Conservation (phyloP, 1,140 invertebrate genomes). For the Eulimnadia texana region DNA sequence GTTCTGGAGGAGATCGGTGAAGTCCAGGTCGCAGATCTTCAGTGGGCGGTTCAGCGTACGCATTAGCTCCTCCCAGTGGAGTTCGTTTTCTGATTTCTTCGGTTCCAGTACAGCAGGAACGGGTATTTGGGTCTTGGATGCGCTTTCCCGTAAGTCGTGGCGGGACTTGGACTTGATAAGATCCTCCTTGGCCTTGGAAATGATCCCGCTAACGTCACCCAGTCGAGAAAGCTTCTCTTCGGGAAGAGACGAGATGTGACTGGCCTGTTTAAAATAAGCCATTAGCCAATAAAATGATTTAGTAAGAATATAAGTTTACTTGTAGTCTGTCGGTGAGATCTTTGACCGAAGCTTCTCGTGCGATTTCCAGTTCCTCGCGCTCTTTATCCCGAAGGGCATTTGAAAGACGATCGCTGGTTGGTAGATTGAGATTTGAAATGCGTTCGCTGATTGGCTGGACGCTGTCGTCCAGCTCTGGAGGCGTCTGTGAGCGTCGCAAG, state of each 20-base stretch:
- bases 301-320: not conserved
- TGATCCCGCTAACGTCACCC: slow-evolving; percentile 73
- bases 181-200: slow-evolving; percentile 85
- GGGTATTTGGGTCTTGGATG: slow-evolving; percentile 35
- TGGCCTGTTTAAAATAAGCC: slow-evolving; percentile 30
- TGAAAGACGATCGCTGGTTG: slow-evolving; percentile 8
- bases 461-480: slow-evolving; percentile 1
- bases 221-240: slow-evolving; percentile 37
- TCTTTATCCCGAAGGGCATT: slow-evolving; percentile 14
- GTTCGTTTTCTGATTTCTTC: slow-evolving; percentile 81
- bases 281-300: not conserved
- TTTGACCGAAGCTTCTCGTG: slow-evolving; percentile 64
- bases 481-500: slow-evolving; percentile 19
- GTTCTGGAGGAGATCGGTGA: slow-evolving; percentile 72
- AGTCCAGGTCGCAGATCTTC: slow-evolving; percentile 87
- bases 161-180: slow-evolving; percentile 51
- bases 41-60: slow-evolving; percentile 65
- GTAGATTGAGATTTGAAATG: slow-evolving; percentile 7
- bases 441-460: slow-evolving; percentile 23
- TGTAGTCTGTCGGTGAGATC: slow-evolving; percentile 65
- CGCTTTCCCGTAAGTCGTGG: slow-evolving; percentile 31
- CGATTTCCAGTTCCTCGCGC: slow-evolving; percentile 36
- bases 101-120: slow-evolving; percentile 38
- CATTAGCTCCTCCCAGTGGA: slow-evolving; percentile 86
- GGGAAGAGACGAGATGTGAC: slow-evolving; percentile 40